phyloP scores from a whole-genome alignment of 2,888 invertebrate genomes.

The Zele albiditarsus region DNA sequence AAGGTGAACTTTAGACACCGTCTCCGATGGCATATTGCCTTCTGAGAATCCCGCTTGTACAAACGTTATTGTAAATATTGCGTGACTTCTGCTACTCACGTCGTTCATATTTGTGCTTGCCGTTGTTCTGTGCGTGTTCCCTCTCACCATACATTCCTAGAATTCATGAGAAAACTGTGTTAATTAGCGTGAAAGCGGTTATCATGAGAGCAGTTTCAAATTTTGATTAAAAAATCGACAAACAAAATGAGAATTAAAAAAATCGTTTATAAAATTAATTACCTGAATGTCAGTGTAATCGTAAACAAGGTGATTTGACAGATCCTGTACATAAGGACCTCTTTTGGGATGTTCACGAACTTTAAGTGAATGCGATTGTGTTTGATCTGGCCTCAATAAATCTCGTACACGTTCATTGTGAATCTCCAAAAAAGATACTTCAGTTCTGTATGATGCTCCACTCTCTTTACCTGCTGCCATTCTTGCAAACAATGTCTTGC shows the following conservation, averaged over 20 bases:
- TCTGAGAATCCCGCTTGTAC: constrained; percentile 86
- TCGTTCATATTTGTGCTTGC: constrained; percentile 95
- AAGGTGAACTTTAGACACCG: constrained; percentile 90
- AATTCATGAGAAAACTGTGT: constrained; percentile 28
- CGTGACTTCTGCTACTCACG: constrained; percentile 92
- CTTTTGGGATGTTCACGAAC: constrained; percentile 87
- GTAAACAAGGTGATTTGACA: constrained; percentile 88
- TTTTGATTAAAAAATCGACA: neutral
- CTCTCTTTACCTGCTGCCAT: constrained; percentile 88
- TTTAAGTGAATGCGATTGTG: constrained; percentile 81
- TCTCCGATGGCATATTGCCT: constrained; percentile 91
- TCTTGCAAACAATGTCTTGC: constrained; percentile 86
- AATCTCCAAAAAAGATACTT: constrained; percentile 90
- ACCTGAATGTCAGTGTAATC: constrained; percentile 91
- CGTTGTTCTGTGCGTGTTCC: constrained; percentile 88
- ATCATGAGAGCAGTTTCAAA: neutral
- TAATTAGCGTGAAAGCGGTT: constrained; percentile 12
- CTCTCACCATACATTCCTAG: constrained; percentile 85
- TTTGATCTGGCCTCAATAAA: constrained; percentile 76
- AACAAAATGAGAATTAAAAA: constrained; percentile 15
- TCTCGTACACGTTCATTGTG: constrained; percentile 89
- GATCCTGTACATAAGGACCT: constrained; percentile 90
- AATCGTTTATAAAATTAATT: constrained; percentile 53
- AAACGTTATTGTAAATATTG: constrained; percentile 92
- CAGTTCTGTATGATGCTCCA: constrained; percentile 88